phyloP scores from a whole-genome alignment of 2,888 invertebrate species.

The Erpobdella octoculata region DNA sequence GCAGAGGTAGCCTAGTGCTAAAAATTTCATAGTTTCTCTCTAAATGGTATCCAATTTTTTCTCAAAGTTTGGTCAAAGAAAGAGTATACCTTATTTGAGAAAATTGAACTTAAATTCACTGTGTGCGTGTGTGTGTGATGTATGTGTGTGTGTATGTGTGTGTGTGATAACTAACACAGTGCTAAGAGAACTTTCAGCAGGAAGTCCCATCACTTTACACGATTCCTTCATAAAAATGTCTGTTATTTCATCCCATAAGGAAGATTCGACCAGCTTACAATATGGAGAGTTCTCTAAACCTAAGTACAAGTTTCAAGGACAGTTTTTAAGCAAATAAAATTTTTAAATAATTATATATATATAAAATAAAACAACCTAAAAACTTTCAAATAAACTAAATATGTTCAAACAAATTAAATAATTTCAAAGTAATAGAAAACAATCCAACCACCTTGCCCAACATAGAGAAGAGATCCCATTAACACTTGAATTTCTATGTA shows the following conservation, averaged over 20 bases:
- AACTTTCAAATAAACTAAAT: not conserved
- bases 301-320: not conserved
- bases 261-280: slow-evolving; percentile 62
- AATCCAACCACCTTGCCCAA: slow-evolving; percentile 62
- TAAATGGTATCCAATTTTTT: not conserved
- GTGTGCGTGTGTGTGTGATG: too few relatives aligned
- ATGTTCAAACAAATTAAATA: not conserved
- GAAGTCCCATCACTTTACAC: slow-evolving; percentile 79
- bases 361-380: too few relatives aligned
- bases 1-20: too few relatives aligned
- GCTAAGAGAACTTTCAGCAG: slow-evolving; percentile 78
- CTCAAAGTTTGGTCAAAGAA: not conserved
- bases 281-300: slow-evolving; percentile 70
- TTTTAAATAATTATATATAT: too few relatives aligned
- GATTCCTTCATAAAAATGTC: slow-evolving; percentile 87
- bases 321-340: not conserved
- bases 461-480: slow-evolving; percentile 76
- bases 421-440: not conserved
- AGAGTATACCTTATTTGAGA: too few relatives aligned
- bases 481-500: slow-evolving; percentile 62
- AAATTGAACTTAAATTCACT: too few relatives aligned
- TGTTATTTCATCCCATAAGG: slow-evolving; percentile 75
- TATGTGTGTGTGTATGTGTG: too few relatives aligned
- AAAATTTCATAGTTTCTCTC: too few relatives aligned
- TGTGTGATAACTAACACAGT: slow-evolving; percentile 65